A percentile compares a stretch with the other conserved stretches of the same genome.
These are phyloP conservation scores for Amblyornis subalaris DNA, from an alignment of 2,113 vertebrate genomes.

Conservation along the genomic window DNA sequence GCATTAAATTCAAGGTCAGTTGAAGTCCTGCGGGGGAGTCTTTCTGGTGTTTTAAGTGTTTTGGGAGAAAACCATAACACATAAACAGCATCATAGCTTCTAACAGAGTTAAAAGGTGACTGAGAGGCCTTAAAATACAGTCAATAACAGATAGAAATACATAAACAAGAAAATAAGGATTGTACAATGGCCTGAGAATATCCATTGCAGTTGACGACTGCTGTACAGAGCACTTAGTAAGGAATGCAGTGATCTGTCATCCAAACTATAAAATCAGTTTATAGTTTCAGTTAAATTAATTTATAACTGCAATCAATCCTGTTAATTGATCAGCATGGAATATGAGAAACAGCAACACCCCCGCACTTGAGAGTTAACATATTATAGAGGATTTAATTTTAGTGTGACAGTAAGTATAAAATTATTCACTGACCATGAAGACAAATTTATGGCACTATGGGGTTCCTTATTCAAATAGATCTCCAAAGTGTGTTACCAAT, in stretches of 20 bases:
- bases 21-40: neutral
- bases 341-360: neutral
- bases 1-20: neutral
- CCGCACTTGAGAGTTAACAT: neutral
- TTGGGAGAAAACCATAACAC: neutral
- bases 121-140: neutral
- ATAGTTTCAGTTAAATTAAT: constrained; percentile 22
- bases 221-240: neutral
- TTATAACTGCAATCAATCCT: constrained; percentile 1
- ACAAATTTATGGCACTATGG: neutral
- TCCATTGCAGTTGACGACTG: neutral
- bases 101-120: neutral
- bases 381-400: neutral
- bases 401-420: neutral
- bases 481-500: neutral
- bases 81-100: neutral
- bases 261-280: neutral
- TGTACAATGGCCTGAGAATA: neutral
- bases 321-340: constrained; percentile 5
- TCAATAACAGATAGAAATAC: neutral
- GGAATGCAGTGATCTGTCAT: neutral
- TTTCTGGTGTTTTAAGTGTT: neutral
- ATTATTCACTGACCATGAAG: neutral
- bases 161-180: neutral
- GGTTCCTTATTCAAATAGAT: neutral